A percentile compares a stretch with the other conserved stretches of the same genome.
phyloP scores from a whole-genome alignment of 2,888 invertebrate species.

The Acholoe squamosa region DNA sequence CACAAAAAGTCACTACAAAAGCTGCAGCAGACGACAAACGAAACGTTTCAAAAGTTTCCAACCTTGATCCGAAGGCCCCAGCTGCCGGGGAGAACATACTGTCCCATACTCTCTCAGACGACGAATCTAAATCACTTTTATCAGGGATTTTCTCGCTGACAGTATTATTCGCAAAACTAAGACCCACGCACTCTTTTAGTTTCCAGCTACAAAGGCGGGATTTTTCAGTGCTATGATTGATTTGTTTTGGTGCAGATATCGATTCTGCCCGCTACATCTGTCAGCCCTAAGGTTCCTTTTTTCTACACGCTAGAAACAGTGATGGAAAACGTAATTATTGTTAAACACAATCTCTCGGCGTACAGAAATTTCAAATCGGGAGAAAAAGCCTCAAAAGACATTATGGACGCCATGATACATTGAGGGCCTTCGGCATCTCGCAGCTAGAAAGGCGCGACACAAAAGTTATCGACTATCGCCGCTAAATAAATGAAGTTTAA shows the following conservation, averaged over 20 bases:
- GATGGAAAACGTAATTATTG: slow-evolving; percentile 62
- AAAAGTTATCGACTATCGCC: slow-evolving; percentile 57
- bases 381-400: slow-evolving; percentile 24
- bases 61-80: slow-evolving; percentile 23
- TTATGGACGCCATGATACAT: slow-evolving; percentile 50
- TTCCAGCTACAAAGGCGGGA: background rate
- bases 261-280: slow-evolving; percentile 59
- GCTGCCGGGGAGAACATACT: slow-evolving; percentile 52
- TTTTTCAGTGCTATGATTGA: slow-evolving; percentile 59
- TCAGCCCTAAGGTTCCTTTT: slow-evolving; percentile 40
- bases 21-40: slow-evolving; percentile 35
- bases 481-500: slow-evolving; percentile 54
- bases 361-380: slow-evolving; percentile 61
- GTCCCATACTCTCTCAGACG: slow-evolving; percentile 3
- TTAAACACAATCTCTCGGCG: slow-evolving; percentile 60
- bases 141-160: background rate
- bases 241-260: slow-evolving; percentile 60
- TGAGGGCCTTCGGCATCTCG: slow-evolving; percentile 16
- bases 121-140: slow-evolving; percentile 42
- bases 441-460: slow-evolving; percentile 37
- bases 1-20: background rate
- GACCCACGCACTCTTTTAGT: slow-evolving; percentile 28
- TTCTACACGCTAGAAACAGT: slow-evolving; percentile 39
- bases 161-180: slow-evolving; percentile 20
- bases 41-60: slow-evolving; percentile 48